These are phyloP conservation scores for Phalacrocorax pelagicus DNA, from an alignment of 2,113 vertebrate genomes.

Conservation along the genomic window DNA sequence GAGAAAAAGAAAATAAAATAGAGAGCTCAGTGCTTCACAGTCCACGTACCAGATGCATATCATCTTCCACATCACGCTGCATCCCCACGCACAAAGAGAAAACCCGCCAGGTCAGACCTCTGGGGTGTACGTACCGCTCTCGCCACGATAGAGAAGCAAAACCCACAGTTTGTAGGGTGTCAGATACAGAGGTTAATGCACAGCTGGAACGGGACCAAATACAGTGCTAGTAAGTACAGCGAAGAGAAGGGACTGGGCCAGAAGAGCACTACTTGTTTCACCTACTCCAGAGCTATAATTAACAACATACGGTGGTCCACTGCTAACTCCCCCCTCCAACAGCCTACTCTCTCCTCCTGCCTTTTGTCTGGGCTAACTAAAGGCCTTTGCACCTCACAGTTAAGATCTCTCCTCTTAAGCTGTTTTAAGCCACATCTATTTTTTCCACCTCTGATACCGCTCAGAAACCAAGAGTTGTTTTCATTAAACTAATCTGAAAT, in stretches of 20 bases:
- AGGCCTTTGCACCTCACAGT: neutral
- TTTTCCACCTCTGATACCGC: neutral
- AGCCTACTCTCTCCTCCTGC: neutral
- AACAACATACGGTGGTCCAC: rapidly evolving
- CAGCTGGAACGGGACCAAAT: neutral
- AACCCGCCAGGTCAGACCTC: rapidly evolving
- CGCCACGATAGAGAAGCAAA: neutral
- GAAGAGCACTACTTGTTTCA: neutral
- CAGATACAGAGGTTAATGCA: neutral
- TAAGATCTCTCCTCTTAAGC: neutral
- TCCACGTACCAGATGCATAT: neutral
- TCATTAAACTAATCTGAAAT: neutral
- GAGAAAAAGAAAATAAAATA: neutral
- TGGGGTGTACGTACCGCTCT: rapidly evolving
- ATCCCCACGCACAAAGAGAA: neutral
- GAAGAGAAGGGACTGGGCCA: neutral
- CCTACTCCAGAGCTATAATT: neutral
- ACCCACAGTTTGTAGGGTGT: no score
- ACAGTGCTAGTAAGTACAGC: neutral
- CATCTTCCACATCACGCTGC: neutral
- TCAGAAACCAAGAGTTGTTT: neutral
- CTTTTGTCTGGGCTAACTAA: neutral
- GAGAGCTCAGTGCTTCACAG: neutral
- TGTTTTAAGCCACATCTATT: neutral
- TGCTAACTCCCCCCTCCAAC: neutral